phyloP scores from a whole-genome alignment of 2,113 vertebrate species.

The Erythrocercus mccallii region DNA sequence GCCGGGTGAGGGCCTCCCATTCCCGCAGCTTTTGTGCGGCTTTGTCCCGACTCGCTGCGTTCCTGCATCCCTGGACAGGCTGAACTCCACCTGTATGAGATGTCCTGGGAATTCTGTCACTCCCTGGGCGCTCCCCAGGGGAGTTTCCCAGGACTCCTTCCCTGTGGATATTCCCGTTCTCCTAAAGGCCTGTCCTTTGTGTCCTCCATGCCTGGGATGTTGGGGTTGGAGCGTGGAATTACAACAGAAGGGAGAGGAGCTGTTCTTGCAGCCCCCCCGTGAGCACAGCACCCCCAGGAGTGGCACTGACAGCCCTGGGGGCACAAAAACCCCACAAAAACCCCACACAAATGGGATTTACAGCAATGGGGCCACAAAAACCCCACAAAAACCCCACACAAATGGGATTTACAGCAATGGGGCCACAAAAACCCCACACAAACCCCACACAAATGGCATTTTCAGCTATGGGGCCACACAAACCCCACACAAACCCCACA shows the following conservation, averaged over 20 bases:
- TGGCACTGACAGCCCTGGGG: background rate
- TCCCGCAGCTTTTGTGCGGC: background rate
- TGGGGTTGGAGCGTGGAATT: background rate
- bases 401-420: accelerated
- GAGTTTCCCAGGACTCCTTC: background rate
- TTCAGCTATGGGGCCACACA: too few species aligned
- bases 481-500: background rate
- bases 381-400: background rate
- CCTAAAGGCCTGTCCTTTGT: accelerated
- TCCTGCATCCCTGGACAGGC: background rate
- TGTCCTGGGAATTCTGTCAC: background rate
- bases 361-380: accelerated
- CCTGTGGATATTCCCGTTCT: background rate
- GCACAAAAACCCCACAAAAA: background rate
- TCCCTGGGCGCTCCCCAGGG: background rate
- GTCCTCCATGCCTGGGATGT: background rate
- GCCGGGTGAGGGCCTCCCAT: background rate
- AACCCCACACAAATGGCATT: background rate
- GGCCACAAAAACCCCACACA: background rate
- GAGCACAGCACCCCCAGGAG: background rate
- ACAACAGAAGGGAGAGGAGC: accelerated
- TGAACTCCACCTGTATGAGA: background rate
- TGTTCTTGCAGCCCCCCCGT: background rate
- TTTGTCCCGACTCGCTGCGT: background rate
- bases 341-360: background rate